Evolutionary conservation across 1,140 invertebrate species (phyloP).

Genomic region (Octopus bimaculoides): DNA sequence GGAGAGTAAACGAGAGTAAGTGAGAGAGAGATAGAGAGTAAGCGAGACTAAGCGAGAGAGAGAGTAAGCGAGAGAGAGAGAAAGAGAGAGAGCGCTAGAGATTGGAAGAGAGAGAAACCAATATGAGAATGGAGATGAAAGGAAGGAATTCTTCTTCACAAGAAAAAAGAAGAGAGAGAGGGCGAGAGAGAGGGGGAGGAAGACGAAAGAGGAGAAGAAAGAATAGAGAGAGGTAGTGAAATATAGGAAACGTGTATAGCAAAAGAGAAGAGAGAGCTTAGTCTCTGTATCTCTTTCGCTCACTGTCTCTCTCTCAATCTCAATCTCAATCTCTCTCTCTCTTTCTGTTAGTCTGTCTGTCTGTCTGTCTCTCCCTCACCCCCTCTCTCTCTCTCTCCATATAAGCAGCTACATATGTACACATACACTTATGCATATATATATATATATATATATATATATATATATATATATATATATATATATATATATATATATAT

Average conservation of each 20-base stretch:
- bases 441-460: constrained; percentile 7
- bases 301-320: too few relatives aligned
- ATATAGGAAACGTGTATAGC: neutral
- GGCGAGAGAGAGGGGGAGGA: too few relatives aligned
- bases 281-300: too few relatives aligned
- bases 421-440: neutral
- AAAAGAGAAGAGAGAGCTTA: neutral
- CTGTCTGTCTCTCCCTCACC: too few relatives aligned
- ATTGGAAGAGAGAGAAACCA: neutral
- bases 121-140: neutral
- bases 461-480: neutral
- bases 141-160: neutral
- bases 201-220: neutral
- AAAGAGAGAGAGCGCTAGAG: neutral
- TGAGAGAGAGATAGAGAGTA: constrained; percentile 1
- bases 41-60: neutral
- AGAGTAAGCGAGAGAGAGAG: neutral
- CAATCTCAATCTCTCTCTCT: too few relatives aligned
- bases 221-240: neutral
- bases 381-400: neutral
- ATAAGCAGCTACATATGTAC: neutral
- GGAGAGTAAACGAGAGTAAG: neutral
- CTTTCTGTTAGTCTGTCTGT: too few relatives aligned
- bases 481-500: neutral
- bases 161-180: neutral